Base-by-base conservation (phyloP, 2,888 invertebrate species). In the Carcina quercana region DNA sequence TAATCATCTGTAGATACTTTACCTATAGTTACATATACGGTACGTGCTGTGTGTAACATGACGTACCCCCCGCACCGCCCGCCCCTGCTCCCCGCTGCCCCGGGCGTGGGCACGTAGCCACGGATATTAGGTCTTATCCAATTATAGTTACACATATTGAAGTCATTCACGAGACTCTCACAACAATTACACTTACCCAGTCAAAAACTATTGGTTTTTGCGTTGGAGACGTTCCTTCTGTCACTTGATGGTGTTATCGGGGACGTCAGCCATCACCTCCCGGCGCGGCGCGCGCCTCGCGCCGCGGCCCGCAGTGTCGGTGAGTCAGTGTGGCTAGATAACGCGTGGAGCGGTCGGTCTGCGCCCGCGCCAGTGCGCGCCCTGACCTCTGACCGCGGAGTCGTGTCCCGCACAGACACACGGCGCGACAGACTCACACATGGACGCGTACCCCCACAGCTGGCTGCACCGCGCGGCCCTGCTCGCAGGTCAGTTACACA, bases 321-420 rank as follows among this genome's bases (percentile, higher is more conserved):
- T 41, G 43, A 30, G 42, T 42, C 47, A 38, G 44, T 44, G 32
- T 40, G 36, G 43, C 21, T 28, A 25, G 46, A 14, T 38, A 25
- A 25, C 25, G 28, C 44, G 19, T 38, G 28, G 26, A 32, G 38
- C 26, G 13, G 37, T 37, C 35, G 32, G 34, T 33, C 28, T 36
- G 26, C 28, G 12, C 24, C 43, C 45, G 2, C 24, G 11, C 47
- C 74, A 70, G 73, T 70, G 37, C 50, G 52, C 53, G 48, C 44
- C 42, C 51, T 69, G 74, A 78, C 76, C 79, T 70, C 72, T 71
- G 73, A 69, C 75, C 72, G 69, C 48, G 42, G 53, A 55, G 66
- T 58, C 64, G 66, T 50, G 40, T 51, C 40, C 35, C 30, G 25
- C 27, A 17, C 26, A 30, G 30, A 32, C 26, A 30, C 34, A 35